Conservation (phyloP, 2,113 vertebrate species). For the Lamprologus speciosus region DNA sequence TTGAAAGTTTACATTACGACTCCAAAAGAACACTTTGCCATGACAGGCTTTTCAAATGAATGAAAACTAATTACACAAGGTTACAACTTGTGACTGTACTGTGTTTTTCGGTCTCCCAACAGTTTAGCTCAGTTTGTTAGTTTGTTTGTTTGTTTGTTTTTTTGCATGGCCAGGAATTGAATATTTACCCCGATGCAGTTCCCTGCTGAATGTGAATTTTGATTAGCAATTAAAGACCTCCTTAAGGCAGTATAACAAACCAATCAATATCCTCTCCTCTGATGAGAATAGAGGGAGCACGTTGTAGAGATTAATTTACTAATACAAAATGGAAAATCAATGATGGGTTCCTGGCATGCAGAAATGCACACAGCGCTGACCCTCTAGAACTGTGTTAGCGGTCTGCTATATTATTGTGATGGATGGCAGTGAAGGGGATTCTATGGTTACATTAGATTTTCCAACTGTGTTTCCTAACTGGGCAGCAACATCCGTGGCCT, state of each 20-base stretch:
- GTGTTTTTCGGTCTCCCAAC: neutral
- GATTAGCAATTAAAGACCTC: conserved; percentile 47
- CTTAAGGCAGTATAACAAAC: conserved; percentile 39
- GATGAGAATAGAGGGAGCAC: conserved; percentile 4
- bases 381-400: neutral
- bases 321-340: conserved; percentile 53
- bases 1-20: neutral
- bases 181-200: conserved; percentile 26
- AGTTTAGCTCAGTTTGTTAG: conserved; percentile 5
- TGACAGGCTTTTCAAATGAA: neutral
- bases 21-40: neutral
- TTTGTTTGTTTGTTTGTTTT: neutral
- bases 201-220: conserved; percentile 32
- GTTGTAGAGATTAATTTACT: conserved; percentile 43
- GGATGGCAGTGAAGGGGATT: conserved; percentile 30
- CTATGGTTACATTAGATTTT: conserved; percentile 60
- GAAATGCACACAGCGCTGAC: neutral
- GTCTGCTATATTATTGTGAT: conserved; percentile 29
- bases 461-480: neutral
- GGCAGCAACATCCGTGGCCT: conserved; percentile 12
- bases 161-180: conserved; percentile 18
- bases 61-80: neutral
- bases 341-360: neutral
- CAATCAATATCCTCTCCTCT: conserved; percentile 42
- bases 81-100: neutral